Percentiles rank a stretch among this genome's conserved stretches.
Evolutionary conservation across 2,797 vertebrate species (phyloP).

Genomic region (Enteromius unitaeniatus): DNA sequence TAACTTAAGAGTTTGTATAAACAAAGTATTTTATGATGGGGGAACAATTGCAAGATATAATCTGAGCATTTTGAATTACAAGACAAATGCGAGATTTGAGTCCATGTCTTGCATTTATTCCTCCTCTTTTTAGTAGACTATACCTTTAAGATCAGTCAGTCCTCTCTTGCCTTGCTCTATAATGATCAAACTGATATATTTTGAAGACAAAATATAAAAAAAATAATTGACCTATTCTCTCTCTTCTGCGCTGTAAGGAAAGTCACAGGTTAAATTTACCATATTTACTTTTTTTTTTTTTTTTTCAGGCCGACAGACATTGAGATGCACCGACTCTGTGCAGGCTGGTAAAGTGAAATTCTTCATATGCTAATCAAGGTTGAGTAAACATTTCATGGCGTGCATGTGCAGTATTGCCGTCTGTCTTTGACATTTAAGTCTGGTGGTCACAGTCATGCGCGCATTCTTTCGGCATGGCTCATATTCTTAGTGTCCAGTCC

Average conservation of each 20-base stretch:
- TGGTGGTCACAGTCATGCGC: conserved; percentile 68
- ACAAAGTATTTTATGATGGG: no score
- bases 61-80: no score
- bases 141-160: not conserved
- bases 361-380: conserved; percentile 68
- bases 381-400: conserved; percentile 71
- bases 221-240: not conserved
- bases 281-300: not conserved
- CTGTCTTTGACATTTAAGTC: conserved; percentile 80
- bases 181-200: not conserved
- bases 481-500: conserved; percentile 68
- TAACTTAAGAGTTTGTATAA: no score
- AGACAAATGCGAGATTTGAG: no score
- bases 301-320: not conserved
- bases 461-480: conserved; percentile 78
- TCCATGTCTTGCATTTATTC: no score
- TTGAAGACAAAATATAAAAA: no score
- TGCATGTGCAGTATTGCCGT: conserved; percentile 65
- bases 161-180: not conserved
- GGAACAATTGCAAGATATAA: no score
- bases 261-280: not conserved
- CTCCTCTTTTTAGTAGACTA: no score
- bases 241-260: not conserved
- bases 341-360: conserved; percentile 54
- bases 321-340: conserved; percentile 43